phyloP scores from a whole-genome alignment of 2,888 invertebrate species.

The Drosophila putrida region DNA sequence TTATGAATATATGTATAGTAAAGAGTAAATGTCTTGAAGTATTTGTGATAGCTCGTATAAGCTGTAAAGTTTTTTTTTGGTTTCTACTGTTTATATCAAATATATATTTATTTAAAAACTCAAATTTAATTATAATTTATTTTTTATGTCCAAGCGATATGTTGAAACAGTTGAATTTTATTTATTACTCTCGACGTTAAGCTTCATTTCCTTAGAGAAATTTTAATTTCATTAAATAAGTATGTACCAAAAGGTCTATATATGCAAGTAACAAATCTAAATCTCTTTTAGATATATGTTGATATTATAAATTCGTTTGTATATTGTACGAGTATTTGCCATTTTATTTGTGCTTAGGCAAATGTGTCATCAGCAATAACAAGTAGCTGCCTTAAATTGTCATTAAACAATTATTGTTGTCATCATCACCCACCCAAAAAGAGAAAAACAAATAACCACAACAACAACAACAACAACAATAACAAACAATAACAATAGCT shows the following conservation, averaged over 20 bases:
- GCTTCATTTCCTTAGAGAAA: no score
- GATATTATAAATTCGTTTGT: not conserved
- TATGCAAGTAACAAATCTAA: slow-evolving; percentile 6
- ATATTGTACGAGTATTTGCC: slow-evolving; percentile 2
- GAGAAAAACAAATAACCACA: slow-evolving; percentile 12
- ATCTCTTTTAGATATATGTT: slow-evolving; percentile 8
- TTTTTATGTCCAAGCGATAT: not conserved
- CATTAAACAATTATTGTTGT: slow-evolving; percentile 35
- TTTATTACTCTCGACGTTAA: no score
- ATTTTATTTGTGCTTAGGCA: slow-evolving; percentile 2
- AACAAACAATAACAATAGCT: slow-evolving; percentile 29
- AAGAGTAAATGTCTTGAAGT: slow-evolving; percentile 7
- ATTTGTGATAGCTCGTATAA: slow-evolving; percentile 12
- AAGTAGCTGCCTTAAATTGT: slow-evolving; percentile 7
- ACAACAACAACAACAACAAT: slow-evolving; percentile 14
- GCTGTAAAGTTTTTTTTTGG: not conserved
- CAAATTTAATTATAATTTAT: no score
- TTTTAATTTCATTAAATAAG: no score
- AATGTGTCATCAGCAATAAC: slow-evolving; percentile 1
- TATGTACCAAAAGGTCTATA: not conserved
- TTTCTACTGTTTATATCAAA: slow-evolving; percentile 10
- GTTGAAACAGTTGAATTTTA: not conserved
- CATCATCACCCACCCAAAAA: slow-evolving; percentile 44
- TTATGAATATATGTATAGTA: not conserved
- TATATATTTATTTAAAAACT: slow-evolving; percentile 35